phyloP scores from a whole-genome alignment of 1,140 invertebrate species.

The Drosophila cardini region DNA sequence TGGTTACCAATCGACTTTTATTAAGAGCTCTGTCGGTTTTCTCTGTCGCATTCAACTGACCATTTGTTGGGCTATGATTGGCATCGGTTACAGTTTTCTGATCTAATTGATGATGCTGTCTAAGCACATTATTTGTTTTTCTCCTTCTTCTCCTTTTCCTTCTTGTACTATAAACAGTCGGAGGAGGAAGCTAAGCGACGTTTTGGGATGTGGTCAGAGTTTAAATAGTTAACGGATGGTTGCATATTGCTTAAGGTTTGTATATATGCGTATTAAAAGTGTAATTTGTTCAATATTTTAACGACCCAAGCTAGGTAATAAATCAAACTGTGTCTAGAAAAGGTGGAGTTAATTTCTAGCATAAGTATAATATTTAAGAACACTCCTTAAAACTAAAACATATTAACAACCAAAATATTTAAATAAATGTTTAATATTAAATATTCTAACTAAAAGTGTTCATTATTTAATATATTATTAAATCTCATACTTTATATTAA shows the following conservation, averaged over 20 bases:
- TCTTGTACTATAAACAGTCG: background rate
- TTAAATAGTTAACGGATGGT: slow-evolving; percentile 31
- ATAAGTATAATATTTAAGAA: too few species aligned
- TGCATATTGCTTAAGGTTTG: slow-evolving; percentile 3
- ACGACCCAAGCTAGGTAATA: background rate
- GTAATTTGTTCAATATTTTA: slow-evolving; percentile 2
- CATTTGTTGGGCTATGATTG: slow-evolving; percentile 72
- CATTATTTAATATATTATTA: too few species aligned
- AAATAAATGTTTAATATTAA: too few species aligned
- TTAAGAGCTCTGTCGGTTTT: slow-evolving; percentile 63
- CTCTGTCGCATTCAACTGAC: slow-evolving; percentile 49
- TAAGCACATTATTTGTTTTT: slow-evolving; percentile 42
- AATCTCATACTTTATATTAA: too few species aligned
- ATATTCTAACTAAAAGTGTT: too few species aligned
- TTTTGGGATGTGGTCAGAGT: slow-evolving; percentile 12
- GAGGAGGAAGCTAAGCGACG: background rate
- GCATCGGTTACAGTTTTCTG: slow-evolving; percentile 65
- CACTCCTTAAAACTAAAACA: too few species aligned
- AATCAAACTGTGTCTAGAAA: background rate
- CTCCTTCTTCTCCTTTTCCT: background rate
- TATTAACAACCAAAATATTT: too few species aligned
- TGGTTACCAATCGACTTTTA: slow-evolving; percentile 73
- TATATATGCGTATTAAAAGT: background rate
- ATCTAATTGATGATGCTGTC: slow-evolving; percentile 48
- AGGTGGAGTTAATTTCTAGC: too few species aligned